A percentile compares a stretch with the other conserved stretches of the same genome.
These are phyloP conservation scores for Platalea minor DNA, from an alignment of 2,797 vertebrate genomes.

Conservation along the genomic window DNA sequence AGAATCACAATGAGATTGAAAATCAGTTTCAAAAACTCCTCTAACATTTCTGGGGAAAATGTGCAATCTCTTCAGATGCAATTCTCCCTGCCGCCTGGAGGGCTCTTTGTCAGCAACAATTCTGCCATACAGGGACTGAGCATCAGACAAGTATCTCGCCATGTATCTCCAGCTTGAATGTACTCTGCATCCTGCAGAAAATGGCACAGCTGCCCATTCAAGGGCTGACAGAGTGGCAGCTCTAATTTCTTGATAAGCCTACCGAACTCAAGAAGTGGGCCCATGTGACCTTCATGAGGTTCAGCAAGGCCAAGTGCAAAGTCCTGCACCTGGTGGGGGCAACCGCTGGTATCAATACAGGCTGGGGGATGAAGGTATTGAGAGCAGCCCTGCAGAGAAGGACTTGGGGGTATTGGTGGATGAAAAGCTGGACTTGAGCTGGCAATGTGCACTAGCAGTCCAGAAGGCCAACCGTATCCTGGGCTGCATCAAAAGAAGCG, in stretches of 20 bases:
- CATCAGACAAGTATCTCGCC: neutral
- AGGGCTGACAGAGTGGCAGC: neutral
- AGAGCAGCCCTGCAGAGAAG: neutral
- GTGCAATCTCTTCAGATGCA: neutral
- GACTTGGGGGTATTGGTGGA: neutral
- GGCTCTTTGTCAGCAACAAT: neutral
- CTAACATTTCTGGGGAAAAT: neutral
- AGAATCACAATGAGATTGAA: neutral
- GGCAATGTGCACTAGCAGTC: fast-evolving
- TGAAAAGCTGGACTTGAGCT: neutral
- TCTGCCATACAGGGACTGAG: neutral
- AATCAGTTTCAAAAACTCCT: neutral
- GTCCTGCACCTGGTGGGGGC: neutral
- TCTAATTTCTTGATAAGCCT: neutral
- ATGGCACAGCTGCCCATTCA: neutral
- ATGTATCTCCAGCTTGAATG: fast-evolving
- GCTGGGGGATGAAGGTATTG: neutral
- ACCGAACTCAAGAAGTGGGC: neutral
- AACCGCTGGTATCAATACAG: neutral
- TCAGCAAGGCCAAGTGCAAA: neutral
- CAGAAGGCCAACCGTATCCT: neutral
- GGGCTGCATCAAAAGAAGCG: neutral
- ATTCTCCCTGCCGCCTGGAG: neutral
- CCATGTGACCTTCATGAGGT: neutral
- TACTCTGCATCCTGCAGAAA: neutral